phyloP scores from a whole-genome alignment of 2,888 invertebrate species.

The Pristionchus exspectatus region DNA sequence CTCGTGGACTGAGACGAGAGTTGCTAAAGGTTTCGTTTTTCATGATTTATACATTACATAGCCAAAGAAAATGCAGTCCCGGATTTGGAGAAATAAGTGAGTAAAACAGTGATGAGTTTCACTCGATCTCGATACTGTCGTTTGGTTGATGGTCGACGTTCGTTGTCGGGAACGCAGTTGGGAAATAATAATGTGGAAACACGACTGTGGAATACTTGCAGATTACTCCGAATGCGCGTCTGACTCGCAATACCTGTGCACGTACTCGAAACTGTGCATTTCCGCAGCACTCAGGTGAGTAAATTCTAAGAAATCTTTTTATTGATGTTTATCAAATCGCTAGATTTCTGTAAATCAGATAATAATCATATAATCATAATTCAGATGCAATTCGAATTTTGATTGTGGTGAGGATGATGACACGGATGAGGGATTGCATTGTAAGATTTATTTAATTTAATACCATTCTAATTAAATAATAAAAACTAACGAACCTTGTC shows the following conservation, averaged over 20 bases:
- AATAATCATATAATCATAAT: conserved; percentile 51
- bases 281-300: conserved; percentile 85
- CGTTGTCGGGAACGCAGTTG: not conserved
- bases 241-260: conserved; percentile 84
- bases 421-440: conserved; percentile 85
- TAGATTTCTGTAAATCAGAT: not conserved
- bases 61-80: no score
- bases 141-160: not conserved
- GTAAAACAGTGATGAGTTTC: no score
- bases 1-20: conserved; percentile 77
- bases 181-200: not conserved
- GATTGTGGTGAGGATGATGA: conserved; percentile 89
- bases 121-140: no score
- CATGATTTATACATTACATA: no score
- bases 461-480: not conserved
- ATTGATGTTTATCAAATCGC: no score
- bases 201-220: conserved; percentile 55
- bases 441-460: conserved; percentile 62
- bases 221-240: conserved; percentile 81
- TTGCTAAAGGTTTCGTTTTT: conserved; percentile 62
- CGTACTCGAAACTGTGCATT: conserved; percentile 87
- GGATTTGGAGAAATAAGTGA: no score
- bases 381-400: conserved; percentile 73
- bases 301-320: conserved; percentile 62
- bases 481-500: not conserved